Conservation (phyloP, 2,797 vertebrate species). For the Pampus argenteus region DNA sequence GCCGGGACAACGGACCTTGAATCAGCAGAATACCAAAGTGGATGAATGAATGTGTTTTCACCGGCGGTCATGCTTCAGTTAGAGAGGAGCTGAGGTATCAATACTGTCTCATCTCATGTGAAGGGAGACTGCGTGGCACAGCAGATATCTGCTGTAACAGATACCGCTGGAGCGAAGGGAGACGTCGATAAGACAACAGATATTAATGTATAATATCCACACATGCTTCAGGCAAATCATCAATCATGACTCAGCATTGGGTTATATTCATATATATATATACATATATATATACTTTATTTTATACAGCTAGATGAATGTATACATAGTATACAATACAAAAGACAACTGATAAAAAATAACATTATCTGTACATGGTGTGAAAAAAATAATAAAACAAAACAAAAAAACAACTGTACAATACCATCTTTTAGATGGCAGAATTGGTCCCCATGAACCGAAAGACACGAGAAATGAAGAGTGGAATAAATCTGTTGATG, state of each 20-base stretch:
- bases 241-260: slow-evolving; percentile 39
- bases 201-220: slow-evolving; percentile 2
- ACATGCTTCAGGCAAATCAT: slow-evolving; percentile 13
- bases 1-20: slow-evolving; percentile 53
- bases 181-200: slow-evolving; percentile 6
- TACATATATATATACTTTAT: slow-evolving; percentile 64
- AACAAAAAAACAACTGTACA: slow-evolving; percentile 52
- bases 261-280: slow-evolving; percentile 40
- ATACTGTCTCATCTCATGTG: slow-evolving; percentile 54
- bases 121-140: slow-evolving; percentile 38
- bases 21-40: slow-evolving; percentile 77
- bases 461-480: slow-evolving; percentile 17
- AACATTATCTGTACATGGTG: slow-evolving; percentile 78
- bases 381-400: no score
- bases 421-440: slow-evolving; percentile 62
- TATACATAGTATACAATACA: slow-evolving; percentile 97
- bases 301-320: slow-evolving; percentile 77
- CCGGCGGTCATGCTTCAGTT: slow-evolving; percentile 49
- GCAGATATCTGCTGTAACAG: slow-evolving; percentile 48
- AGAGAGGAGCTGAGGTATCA: slow-evolving; percentile 53
- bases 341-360: slow-evolving; percentile 76
- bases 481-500: not conserved
- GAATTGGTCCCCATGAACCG: slow-evolving; percentile 62
- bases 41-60: slow-evolving; percentile 66
- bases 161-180: slow-evolving; percentile 30